Evolutionary conservation across 1,140 invertebrate genomes (phyloP), one percentile per base, ranked within the genome.

Genomic region (Alviniconcha marisindica): DNA sequence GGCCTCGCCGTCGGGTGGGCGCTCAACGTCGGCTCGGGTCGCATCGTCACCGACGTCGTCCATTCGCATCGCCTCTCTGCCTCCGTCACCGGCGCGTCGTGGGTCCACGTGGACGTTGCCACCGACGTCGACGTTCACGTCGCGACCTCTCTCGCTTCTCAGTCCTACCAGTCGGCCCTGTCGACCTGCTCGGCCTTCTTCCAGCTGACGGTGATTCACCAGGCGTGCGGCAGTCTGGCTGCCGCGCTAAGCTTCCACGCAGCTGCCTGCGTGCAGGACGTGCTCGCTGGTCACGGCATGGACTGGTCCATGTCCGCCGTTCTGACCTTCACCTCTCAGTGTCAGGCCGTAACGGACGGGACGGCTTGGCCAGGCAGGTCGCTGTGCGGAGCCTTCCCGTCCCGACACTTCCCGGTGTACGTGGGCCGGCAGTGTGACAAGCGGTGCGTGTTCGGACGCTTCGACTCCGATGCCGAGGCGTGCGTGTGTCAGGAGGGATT

Each of bases 401-500:
- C 54, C 33, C 80, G 82, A 74, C 63, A 85, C 63, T 86, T 88
- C 66, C 87, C 87, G 14, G 28, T 88, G 0, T 85, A 82, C 66
- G 44, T 69, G n/a, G 87, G 87, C 10, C 21, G 5, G 15, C 63
- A 66, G 24, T 88, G 87, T 56, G 63, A 77, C 2, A 44, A 42
- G 56, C 78, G 82, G 69, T 88, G 87, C 76, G 60, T 80, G 24
- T 80, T 80, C 31, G 78, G 78, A 24, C 54, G 66, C 21, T 77
- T 84, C 48, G 69, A 78, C 71, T 4, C 24, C 10, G 54, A 38
- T 1, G 56, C 81, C 15, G 51, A 83, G 28, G 40, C 42, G 18
- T 88, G 88, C 76, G 24, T 76, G 31, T 89, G 88, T 81, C 44
- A 83, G n/a, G 81, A 36, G 14, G 87, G 87, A 1, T 87, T 73